These are phyloP conservation scores for Dolomedes plantarius DNA, from an alignment of 2,888 invertebrate species.

Conservation along the genomic window DNA sequence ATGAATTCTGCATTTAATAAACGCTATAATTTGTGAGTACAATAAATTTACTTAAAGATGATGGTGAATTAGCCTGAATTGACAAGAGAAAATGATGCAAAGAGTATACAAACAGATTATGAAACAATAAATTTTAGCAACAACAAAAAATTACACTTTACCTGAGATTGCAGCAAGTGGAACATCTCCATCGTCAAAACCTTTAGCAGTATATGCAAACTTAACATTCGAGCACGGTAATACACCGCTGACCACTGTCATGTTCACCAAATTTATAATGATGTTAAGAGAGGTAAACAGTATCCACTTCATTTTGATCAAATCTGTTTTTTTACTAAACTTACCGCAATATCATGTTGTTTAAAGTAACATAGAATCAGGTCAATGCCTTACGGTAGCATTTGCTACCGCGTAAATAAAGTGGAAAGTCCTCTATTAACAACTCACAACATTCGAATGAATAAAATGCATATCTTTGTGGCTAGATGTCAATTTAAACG, in stretches of 20 bases:
- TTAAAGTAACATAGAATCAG: background rate
- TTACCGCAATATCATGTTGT: conserved; percentile 29
- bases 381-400: conserved; percentile 7
- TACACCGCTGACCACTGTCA: conserved; percentile 16
- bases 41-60: too few relatives aligned
- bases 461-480: too few relatives aligned
- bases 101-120: too few relatives aligned
- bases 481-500: too few relatives aligned
- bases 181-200: conserved; percentile 69
- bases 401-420: background rate
- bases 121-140: too few relatives aligned
- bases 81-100: too few relatives aligned
- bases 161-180: conserved; percentile 70
- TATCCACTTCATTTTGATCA: conserved; percentile 26
- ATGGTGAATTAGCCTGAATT: too few relatives aligned
- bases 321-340: background rate
- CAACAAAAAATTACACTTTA: conserved; percentile 13
- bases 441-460: too few relatives aligned
- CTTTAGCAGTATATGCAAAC: conserved; percentile 71
- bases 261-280: conserved; percentile 19
- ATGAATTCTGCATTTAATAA: too few relatives aligned
- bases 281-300: conserved; percentile 2
- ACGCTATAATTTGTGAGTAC: too few relatives aligned
- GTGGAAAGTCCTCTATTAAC: too few relatives aligned
- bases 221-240: conserved; percentile 69